Conservation (phyloP, 2,113 vertebrate genomes). For the Platichthys flesus region DNA sequence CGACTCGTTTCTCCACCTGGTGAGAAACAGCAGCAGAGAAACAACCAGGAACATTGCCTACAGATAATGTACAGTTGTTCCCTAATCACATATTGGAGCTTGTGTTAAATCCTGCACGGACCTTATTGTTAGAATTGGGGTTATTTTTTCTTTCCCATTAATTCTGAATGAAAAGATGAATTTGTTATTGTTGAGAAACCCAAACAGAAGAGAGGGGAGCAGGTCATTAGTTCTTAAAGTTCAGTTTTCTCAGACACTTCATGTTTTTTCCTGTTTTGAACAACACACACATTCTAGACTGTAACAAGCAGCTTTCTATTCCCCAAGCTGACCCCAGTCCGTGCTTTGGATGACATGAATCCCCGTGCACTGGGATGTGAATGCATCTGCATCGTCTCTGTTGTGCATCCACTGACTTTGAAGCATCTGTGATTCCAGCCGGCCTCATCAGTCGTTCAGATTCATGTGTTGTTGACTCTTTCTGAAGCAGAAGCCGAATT, state of each 20-base stretch:
- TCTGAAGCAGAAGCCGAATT: constrained; percentile 7
- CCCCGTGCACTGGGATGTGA: constrained; percentile 16
- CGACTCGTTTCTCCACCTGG: not conserved
- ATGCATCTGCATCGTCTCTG: not conserved
- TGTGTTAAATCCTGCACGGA: constrained; percentile 17
- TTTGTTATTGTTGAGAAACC: constrained; percentile 1
- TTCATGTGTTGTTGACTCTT: constrained; percentile 20
- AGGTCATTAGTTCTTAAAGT: not conserved
- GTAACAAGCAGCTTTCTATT: not conserved
- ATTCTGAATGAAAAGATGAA: constrained; percentile 15
- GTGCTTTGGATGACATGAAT: not conserved
- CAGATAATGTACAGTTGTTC: constrained; percentile 31
- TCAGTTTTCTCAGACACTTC: constrained; percentile 2
- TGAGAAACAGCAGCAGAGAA: constrained; percentile 11
- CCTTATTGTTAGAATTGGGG: constrained; percentile 41
- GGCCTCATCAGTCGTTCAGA: constrained; percentile 32
- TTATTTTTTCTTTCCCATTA: constrained; percentile 12
- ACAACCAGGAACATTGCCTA: constrained; percentile 35
- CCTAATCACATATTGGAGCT: constrained; percentile 41
- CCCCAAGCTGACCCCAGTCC: not conserved
- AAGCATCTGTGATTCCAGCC: constrained; percentile 21
- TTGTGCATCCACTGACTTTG: constrained; percentile 4
- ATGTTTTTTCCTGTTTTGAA: too few relatives aligned
- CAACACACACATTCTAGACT: not conserved
- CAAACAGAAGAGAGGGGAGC: constrained; percentile 1